phyloP scores from a whole-genome alignment of 1,140 invertebrate genomes.

The Solen grandis region DNA sequence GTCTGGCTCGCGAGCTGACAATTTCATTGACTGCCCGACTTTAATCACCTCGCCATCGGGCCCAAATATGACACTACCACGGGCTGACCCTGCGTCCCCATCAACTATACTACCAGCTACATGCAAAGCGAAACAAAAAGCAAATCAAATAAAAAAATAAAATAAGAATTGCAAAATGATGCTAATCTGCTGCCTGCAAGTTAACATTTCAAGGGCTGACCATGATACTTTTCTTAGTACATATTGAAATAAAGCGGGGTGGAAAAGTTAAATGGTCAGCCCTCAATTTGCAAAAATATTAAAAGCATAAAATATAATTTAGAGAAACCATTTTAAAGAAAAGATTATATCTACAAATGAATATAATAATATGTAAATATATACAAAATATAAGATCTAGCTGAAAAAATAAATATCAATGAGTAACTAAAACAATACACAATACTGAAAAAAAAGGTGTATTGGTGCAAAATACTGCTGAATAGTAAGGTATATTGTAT shows the following conservation, averaged over 20 bases:
- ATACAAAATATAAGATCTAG: too few relatives aligned
- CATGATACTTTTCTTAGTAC: too few relatives aligned
- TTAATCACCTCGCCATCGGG: slow-evolving; percentile 76
- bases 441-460: too few relatives aligned
- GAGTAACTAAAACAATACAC: too few relatives aligned
- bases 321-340: neutral
- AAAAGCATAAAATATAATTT: neutral
- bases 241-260: neutral
- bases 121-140: slow-evolving; percentile 4
- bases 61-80: slow-evolving; percentile 74
- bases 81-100: slow-evolving; percentile 63
- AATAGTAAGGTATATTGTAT: too few relatives aligned
- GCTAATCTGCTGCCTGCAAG: neutral
- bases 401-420: too few relatives aligned
- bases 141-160: slow-evolving; percentile 2
- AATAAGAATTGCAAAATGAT: neutral
- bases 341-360: neutral
- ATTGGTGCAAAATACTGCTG: too few relatives aligned
- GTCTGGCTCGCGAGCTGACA: slow-evolving; percentile 35
- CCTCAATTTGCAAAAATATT: too few relatives aligned
- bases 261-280: neutral
- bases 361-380: too few relatives aligned
- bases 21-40: slow-evolving; percentile 71
- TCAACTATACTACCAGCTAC: slow-evolving; percentile 65
- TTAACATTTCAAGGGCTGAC: too few relatives aligned